Evolutionary conservation across 2,888 invertebrate species (phyloP).

Genomic region (Aphodius sticticus): DNA sequence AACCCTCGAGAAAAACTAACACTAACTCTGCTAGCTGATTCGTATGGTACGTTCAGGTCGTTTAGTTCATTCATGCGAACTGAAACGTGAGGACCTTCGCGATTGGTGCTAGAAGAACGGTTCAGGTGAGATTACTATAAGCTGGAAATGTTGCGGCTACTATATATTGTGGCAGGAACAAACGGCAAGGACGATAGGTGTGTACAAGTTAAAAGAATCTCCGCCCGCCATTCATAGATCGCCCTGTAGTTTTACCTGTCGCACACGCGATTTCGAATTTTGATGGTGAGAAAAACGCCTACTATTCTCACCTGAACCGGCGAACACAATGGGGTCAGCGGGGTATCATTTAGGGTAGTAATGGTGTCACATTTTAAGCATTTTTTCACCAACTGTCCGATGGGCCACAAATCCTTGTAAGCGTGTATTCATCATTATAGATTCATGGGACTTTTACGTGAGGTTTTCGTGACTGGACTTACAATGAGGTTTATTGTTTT

Average conservation of each 20-base stretch:
- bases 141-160: neutral
- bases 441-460: too few species aligned
- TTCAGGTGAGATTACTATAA: neutral
- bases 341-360: neutral
- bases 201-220: neutral
- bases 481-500: too few species aligned
- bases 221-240: neutral
- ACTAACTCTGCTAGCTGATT: neutral
- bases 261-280: conserved; percentile 11
- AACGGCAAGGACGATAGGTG: neutral
- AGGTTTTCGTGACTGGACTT: too few species aligned
- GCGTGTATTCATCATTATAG: too few species aligned
- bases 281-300: neutral
- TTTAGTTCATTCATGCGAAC: neutral
- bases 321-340: neutral
- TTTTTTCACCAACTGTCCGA: neutral
- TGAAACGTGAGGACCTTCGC: neutral
- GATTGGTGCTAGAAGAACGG: neutral
- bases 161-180: neutral
- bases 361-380: neutral
- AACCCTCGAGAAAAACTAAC: neutral
- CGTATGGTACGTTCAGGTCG: neutral
- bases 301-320: neutral
- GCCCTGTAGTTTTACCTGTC: neutral
- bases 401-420: too few species aligned